phyloP scores from a whole-genome alignment of 2,113 vertebrate genomes.

The Macroglossus sobrinus region DNA sequence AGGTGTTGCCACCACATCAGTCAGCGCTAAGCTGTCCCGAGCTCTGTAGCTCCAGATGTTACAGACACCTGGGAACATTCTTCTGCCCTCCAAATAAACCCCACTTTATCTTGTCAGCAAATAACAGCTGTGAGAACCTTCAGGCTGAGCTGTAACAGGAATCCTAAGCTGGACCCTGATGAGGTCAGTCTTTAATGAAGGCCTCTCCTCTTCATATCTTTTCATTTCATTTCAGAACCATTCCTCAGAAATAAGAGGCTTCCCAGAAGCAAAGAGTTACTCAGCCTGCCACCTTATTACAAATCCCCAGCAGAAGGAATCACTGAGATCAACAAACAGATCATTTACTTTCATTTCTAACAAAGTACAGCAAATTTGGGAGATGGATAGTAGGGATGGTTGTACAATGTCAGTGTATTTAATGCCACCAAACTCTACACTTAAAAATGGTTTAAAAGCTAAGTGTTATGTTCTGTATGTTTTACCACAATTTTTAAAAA shows the following conservation, averaged over 20 bases:
- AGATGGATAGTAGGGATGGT: neutral
- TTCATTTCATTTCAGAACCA: neutral
- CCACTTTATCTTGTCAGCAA: neutral
- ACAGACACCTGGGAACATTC: neutral
- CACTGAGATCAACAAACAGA: neutral
- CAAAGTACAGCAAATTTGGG: neutral
- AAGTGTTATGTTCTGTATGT: neutral
- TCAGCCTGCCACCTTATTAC: neutral
- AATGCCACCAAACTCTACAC: neutral
- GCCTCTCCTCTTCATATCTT: neutral
- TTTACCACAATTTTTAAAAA: neutral
- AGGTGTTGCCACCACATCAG: neutral
- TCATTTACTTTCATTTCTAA: neutral
- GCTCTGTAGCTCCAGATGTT: neutral
- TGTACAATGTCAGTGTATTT: neutral
- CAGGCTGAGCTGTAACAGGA: neutral
- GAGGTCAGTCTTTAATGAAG: neutral
- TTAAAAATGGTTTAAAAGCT: neutral
- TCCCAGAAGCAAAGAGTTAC: neutral
- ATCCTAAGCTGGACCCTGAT: neutral
- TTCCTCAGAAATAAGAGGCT: neutral
- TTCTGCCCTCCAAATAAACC: neutral
- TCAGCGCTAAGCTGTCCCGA: neutral
- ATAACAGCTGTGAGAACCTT: neutral
- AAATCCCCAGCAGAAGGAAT: neutral